These are phyloP conservation scores for Ceyx margarethae DNA, from an alignment of 2,113 vertebrate genomes.

Conservation along the genomic window DNA sequence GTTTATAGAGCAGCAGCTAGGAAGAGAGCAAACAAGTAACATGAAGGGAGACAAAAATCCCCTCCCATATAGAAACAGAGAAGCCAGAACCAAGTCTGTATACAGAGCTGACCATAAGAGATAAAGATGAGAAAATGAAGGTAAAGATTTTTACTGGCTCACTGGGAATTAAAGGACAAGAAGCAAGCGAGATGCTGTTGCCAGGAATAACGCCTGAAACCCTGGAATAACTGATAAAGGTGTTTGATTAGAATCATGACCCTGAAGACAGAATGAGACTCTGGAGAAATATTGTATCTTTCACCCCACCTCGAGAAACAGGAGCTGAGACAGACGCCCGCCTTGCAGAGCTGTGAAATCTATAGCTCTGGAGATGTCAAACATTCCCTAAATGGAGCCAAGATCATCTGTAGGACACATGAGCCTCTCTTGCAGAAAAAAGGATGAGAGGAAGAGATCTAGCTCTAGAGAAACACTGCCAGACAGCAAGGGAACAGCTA, in stretches of 20 bases:
- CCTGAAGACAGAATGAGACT: slow-evolving; percentile 26
- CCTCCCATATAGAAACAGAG: not conserved
- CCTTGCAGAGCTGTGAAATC: slow-evolving; percentile 9
- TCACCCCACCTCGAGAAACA: slow-evolving; percentile 9
- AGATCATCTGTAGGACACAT: slow-evolving; percentile 54
- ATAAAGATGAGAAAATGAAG: slow-evolving; percentile 57
- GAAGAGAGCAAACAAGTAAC: not conserved
- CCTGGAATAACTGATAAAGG: slow-evolving; percentile 51
- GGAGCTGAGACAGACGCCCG: not conserved
- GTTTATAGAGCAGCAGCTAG: not conserved
- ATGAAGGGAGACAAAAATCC: not conserved
- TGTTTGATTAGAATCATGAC: slow-evolving; percentile 63
- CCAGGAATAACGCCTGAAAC: slow-evolving; percentile 50
- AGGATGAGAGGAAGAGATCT: not conserved
- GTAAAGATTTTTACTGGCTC: slow-evolving; percentile 54
- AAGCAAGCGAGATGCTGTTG: slow-evolving; percentile 43
- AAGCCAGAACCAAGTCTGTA: slow-evolving; percentile 31
- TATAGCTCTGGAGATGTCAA: slow-evolving; percentile 15
- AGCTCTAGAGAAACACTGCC: slow-evolving; percentile 38
- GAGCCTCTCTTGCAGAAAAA: not conserved
- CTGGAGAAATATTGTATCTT: slow-evolving; percentile 30
- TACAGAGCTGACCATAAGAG: slow-evolving; percentile 54
- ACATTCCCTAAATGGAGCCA: slow-evolving; percentile 19
- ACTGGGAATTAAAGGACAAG: slow-evolving; percentile 54
- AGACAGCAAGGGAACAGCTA: slow-evolving; percentile 1